Conservation (phyloP, 2,797 vertebrate genomes). For the Pangasius krempfi region DNA sequence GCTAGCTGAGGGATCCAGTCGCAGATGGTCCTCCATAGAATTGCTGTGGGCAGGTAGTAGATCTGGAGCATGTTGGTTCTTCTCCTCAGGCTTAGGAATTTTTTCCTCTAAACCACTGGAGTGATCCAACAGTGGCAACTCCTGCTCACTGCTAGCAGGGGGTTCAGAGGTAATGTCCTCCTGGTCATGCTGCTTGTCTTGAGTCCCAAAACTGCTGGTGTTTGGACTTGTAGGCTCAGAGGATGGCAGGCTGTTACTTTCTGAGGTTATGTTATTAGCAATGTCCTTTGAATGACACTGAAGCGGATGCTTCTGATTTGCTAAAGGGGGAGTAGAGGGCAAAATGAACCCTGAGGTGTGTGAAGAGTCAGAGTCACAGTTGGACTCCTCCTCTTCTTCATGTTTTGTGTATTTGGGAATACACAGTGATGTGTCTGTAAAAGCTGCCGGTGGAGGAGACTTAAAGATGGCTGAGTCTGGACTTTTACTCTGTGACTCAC, state of each 20-base stretch:
- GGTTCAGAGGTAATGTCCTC: background rate
- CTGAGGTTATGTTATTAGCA: slow-evolving; percentile 45
- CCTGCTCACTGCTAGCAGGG: slow-evolving; percentile 14
- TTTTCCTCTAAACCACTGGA: slow-evolving; percentile 32
- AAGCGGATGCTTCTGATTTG: slow-evolving; percentile 51
- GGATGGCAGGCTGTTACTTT: slow-evolving; percentile 48
- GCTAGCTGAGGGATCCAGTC: slow-evolving; percentile 74
- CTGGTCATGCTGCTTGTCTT: slow-evolving; percentile 26
- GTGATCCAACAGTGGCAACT: slow-evolving; percentile 1
- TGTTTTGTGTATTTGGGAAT: slow-evolving; percentile 63
- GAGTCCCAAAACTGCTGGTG: slow-evolving; percentile 38
- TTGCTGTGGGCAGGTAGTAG: slow-evolving; percentile 75
- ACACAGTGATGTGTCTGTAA: slow-evolving; percentile 27
- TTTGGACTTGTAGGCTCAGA: slow-evolving; percentile 39
- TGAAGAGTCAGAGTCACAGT: slow-evolving; percentile 40
- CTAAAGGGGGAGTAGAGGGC: slow-evolving; percentile 19
- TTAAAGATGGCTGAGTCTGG: slow-evolving; percentile 26
- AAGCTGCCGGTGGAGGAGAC: slow-evolving; percentile 21
- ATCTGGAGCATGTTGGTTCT: slow-evolving; percentile 73
- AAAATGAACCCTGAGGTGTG: slow-evolving; percentile 58
- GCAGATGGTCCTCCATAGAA: slow-evolving; percentile 68
- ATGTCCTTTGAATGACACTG: slow-evolving; percentile 65
- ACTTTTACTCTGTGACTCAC: slow-evolving; percentile 12
- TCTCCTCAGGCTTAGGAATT: slow-evolving; percentile 57
- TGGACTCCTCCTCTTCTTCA: slow-evolving; percentile 53